Evolutionary conservation across 1,140 invertebrate species (phyloP).

Genomic region (Notospermus geniculatus): DNA sequence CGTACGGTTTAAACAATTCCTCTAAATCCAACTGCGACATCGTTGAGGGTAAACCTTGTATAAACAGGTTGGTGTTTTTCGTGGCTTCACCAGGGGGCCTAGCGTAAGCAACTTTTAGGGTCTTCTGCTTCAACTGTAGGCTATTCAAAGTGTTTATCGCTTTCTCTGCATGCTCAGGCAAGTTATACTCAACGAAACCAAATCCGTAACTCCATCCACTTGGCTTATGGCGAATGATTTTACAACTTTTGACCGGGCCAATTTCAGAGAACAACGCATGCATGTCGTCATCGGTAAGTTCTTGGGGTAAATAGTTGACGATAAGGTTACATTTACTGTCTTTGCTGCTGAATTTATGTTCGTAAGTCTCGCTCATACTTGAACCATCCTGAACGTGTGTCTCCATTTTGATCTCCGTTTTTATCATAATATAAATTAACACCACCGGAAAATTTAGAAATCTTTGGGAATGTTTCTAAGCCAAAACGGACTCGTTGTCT

Average conservation of each 20-base stretch:
- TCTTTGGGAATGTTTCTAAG: no score
- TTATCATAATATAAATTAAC: no score
- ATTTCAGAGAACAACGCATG: constrained; percentile 83
- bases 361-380: no score
- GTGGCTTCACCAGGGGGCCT: constrained; percentile 86
- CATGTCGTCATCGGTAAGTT: constrained; percentile 85
- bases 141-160: constrained; percentile 87
- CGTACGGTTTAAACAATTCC: constrained; percentile 80
- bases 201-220: constrained; percentile 95
- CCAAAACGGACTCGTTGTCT: no score
- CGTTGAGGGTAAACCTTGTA: constrained; percentile 81
- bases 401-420: no score
- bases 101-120: constrained; percentile 87
- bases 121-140: constrained; percentile 80
- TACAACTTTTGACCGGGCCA: constrained; percentile 72
- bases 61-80: constrained; percentile 92
- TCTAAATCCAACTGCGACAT: constrained; percentile 70
- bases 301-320: constrained; percentile 93
- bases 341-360: no score
- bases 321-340: constrained; percentile 69
- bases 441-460: no score
- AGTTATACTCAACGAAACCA: constrained; percentile 90
- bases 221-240: constrained; percentile 75
- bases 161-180: constrained; percentile 77
- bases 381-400: no score